These are phyloP conservation scores for Blera fallax DNA, from an alignment of 2,888 invertebrate genomes.

Conservation along the genomic window DNA sequence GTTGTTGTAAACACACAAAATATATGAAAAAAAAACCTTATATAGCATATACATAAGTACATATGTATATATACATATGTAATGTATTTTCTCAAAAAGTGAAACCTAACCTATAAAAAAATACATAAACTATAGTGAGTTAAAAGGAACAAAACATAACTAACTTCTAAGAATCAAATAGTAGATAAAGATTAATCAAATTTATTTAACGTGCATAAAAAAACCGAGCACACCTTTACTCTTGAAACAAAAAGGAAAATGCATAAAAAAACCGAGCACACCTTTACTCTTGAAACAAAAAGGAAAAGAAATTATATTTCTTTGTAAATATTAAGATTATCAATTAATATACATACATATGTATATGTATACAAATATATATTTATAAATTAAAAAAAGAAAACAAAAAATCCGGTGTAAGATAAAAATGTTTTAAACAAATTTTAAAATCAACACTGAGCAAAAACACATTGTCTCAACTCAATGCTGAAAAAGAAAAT, in stretches of 20 bases:
- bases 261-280: not conserved
- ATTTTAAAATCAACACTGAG: slow-evolving; percentile 38
- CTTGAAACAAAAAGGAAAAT: slow-evolving; percentile 21
- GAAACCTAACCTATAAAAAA: slow-evolving; percentile 35
- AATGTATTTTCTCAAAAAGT: slow-evolving; percentile 62
- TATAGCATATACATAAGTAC: slow-evolving; percentile 26
- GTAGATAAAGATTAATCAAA: slow-evolving; percentile 41
- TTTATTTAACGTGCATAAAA: slow-evolving; percentile 48
- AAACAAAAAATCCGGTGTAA: slow-evolving; percentile 69
- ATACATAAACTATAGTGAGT: slow-evolving; percentile 30
- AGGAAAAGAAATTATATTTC: slow-evolving; percentile 6
- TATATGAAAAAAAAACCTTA: slow-evolving; percentile 17
- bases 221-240: slow-evolving; percentile 14
- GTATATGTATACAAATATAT: slow-evolving; percentile 69
- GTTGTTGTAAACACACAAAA: slow-evolving; percentile 68
- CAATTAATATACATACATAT: slow-evolving; percentile 61
- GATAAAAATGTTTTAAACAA: slow-evolving; percentile 70
- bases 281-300: slow-evolving; percentile 31
- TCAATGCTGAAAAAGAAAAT: slow-evolving; percentile 30
- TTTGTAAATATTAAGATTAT: slow-evolving; percentile 61
- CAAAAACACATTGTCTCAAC: slow-evolving; percentile 24
- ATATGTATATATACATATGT: slow-evolving; percentile 33
- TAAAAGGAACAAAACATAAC: slow-evolving; percentile 66
- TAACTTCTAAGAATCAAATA: slow-evolving; percentile 52
- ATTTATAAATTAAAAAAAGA: slow-evolving; percentile 67